Evolutionary conservation across 2,113 vertebrate genomes (phyloP), one percentile per base, ranked within the genome.

Genomic region (Neofelis nebulosa): DNA sequence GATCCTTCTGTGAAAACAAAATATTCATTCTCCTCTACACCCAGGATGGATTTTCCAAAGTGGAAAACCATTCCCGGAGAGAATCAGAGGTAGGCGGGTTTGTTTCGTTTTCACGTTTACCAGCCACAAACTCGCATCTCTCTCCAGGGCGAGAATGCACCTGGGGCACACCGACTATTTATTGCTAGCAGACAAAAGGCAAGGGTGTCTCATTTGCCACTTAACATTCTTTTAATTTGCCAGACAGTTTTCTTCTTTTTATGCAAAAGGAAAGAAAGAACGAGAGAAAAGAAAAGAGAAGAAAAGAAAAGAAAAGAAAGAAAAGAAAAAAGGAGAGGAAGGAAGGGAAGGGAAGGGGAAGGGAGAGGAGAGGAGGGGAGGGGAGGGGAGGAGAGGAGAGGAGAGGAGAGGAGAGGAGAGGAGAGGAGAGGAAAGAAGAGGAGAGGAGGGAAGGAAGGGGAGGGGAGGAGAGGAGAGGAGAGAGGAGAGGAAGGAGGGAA

Each of bases 171-270:
- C 33, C 84, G 38, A 21, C 13, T 3, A 0, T 19, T 18, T 9
- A 55, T 38, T 1, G 50, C 2, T 23, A 61, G 57, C 21, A 73
- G 73, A 68, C 23, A 18, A 14, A 65, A 33, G 8, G 14, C 21
- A 13, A 11, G 0, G 71, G 80, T 96, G 97, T 94, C 96, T 98
- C 97, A 93, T 95, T 98, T 97, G 95, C 97, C 96, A 97, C 84
- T 97, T 98, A 82, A 97, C 94, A 97, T 79, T 89, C 97, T 98
- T 98, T 98, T 94, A 92, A 97, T 84, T 97, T 97, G 94, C 89
- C 41, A 98, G 94, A 89, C 94, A 93, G 95, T 97, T 95, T 98
- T 97, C 93, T 96, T 96, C 95, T 97, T 97, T 97, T 98, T 96
- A 97, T 81, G 88, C 21, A 61, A 61, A 3, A 41, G 18, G 27